Percentiles rank a stretch among this genome's conserved stretches.
Evolutionary conservation across 1,140 invertebrate genomes (phyloP).

Genomic region (Drosophila funebris): DNA sequence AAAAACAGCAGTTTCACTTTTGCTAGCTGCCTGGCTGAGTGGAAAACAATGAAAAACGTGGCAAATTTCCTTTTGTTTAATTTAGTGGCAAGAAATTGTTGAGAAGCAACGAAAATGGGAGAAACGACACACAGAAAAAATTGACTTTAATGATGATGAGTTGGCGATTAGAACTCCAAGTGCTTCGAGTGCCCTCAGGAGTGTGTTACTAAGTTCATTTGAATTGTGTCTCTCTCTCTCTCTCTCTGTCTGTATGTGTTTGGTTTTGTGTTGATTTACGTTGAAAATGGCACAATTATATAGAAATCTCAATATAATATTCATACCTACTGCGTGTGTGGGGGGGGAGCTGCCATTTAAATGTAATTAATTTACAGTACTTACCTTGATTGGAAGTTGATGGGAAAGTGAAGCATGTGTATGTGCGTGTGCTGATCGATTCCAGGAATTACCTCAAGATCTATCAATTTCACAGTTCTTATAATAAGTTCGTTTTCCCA

Average conservation of each 20-base stretch:
- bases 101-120: slow-evolving; percentile 58
- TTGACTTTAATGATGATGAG: slow-evolving; percentile 81
- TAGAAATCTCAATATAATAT: slow-evolving; percentile 38
- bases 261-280: slow-evolving; percentile 29
- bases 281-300: slow-evolving; percentile 61
- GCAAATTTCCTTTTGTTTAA: slow-evolving; percentile 81
- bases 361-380: slow-evolving; percentile 66
- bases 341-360: slow-evolving; percentile 54
- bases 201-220: slow-evolving; percentile 66
- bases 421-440: slow-evolving; percentile 10
- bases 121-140: slow-evolving; percentile 54
- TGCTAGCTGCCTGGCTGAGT: slow-evolving; percentile 28
- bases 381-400: slow-evolving; percentile 25
- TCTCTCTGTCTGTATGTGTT: slow-evolving; percentile 25
- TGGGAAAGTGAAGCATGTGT: background rate
- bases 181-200: slow-evolving; percentile 32
- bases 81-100: slow-evolving; percentile 69
- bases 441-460: slow-evolving; percentile 44
- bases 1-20: slow-evolving; percentile 70
- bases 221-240: slow-evolving; percentile 47
- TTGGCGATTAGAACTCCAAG: slow-evolving; percentile 71
- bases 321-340: slow-evolving; percentile 3
- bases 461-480: slow-evolving; percentile 65
- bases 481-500: slow-evolving; percentile 55
- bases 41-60: slow-evolving; percentile 81